Percentiles rank a stretch among this genome's conserved stretches.
These are phyloP conservation scores for Girardinus metallicus DNA, from an alignment of 2,797 vertebrate species.

Conservation along the genomic window DNA sequence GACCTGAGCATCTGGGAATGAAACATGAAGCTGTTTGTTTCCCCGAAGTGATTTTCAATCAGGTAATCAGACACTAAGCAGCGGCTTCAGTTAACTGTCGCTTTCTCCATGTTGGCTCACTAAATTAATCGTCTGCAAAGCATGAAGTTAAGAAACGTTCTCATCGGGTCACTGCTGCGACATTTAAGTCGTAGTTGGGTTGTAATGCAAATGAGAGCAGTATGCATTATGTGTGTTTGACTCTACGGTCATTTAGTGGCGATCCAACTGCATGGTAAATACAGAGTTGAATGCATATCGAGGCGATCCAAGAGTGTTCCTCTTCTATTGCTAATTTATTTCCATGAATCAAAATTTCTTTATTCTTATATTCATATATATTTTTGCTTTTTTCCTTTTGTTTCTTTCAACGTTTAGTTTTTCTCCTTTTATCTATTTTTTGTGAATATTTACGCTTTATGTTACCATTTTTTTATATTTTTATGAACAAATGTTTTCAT, in stretches of 20 bases:
- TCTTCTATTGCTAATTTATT: too few relatives aligned
- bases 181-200: background rate
- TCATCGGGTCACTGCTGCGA: background rate
- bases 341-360: too few relatives aligned
- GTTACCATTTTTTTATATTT: background rate
- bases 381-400: background rate
- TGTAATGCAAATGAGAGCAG: background rate
- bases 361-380: too few relatives aligned
- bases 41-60: background rate
- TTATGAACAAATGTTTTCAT: background rate
- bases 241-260: background rate
- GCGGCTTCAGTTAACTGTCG: background rate
- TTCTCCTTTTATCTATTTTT: background rate
- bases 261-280: background rate
- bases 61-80: background rate
- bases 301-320: too few relatives aligned
- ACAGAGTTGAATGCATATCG: too few relatives aligned
- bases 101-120: background rate
- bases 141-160: background rate
- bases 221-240: background rate
- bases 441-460: background rate
- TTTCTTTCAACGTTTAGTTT: conserved; percentile 4
- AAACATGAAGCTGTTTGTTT: background rate
- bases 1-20: background rate
- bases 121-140: background rate